These are phyloP conservation scores for Ostrea edulis DNA, from an alignment of 1,140 invertebrate genomes.

Conservation along the genomic window DNA sequence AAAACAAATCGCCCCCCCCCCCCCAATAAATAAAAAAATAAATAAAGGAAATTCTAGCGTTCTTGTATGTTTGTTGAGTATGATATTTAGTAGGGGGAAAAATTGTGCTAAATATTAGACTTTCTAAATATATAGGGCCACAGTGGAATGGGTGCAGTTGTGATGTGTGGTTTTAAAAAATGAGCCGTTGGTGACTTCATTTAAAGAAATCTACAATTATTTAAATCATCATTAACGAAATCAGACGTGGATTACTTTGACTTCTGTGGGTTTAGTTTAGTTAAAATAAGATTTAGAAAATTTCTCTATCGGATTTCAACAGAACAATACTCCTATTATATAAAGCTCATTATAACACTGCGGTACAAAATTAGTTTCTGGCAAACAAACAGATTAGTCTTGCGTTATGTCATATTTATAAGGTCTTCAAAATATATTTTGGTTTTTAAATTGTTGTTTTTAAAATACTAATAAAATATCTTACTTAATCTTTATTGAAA, in stretches of 20 bases:
- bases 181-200: background rate
- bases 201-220: slow-evolving; percentile 22
- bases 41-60: background rate
- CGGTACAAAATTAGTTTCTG: background rate
- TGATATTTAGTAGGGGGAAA: too few species aligned
- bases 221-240: slow-evolving; percentile 16
- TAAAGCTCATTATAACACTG: slow-evolving; percentile 6
- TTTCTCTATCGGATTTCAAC: slow-evolving; percentile 18
- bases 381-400: slow-evolving; percentile 16
- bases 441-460: slow-evolving; percentile 39
- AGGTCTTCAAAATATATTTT: slow-evolving; percentile 9
- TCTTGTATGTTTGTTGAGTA: background rate
- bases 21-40: background rate
- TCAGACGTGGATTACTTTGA: slow-evolving; percentile 28
- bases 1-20: slow-evolving; percentile 25
- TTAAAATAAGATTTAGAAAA: slow-evolving; percentile 34
- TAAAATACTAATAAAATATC: slow-evolving; percentile 28
- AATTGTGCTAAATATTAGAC: too few species aligned
- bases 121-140: background rate
- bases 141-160: background rate
- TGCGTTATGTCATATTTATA: slow-evolving; percentile 22
- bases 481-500: background rate
- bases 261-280: slow-evolving; percentile 25
- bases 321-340: background rate
- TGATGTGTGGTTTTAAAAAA: background rate